Percentiles rank a stretch among this genome's conserved stretches.
Evolutionary conservation across 1,140 invertebrate genomes (phyloP).

Genomic region (Maniola jurtina): DNA sequence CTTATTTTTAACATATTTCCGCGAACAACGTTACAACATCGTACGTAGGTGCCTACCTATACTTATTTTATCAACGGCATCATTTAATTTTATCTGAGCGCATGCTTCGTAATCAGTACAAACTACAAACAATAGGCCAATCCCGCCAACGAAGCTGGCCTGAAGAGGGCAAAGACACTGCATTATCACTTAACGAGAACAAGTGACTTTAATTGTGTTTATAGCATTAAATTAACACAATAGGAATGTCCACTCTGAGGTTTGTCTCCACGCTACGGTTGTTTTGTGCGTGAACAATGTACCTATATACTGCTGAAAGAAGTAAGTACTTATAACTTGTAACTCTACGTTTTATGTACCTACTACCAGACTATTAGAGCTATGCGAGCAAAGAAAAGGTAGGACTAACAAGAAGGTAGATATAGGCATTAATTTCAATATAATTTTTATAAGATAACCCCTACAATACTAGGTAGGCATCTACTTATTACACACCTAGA

Average conservation of each 20-base stretch:
- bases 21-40: neutral
- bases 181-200: slow-evolving; percentile 71
- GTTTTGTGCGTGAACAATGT: slow-evolving; percentile 2
- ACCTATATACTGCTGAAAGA: too few species aligned
- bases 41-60: neutral
- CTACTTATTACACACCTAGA: too few species aligned
- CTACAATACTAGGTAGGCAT: too few species aligned
- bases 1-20: neutral
- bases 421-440: too few species aligned
- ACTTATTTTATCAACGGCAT: neutral
- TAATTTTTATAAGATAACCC: too few species aligned
- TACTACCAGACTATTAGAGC: too few species aligned
- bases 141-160: slow-evolving; percentile 26
- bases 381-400: too few species aligned
- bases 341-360: too few species aligned
- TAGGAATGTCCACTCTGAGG: slow-evolving; percentile 18
- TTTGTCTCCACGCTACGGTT: slow-evolving; percentile 26
- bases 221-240: slow-evolving; percentile 53
- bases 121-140: slow-evolving; percentile 52
- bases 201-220: slow-evolving; percentile 76
- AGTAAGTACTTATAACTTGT: too few species aligned
- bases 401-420: too few species aligned
- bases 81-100: slow-evolving; percentile 4
- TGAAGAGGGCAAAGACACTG: slow-evolving; percentile 60
- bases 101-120: slow-evolving; percentile 28